Percentiles rank a stretch among this genome's conserved stretches.
phyloP scores from a whole-genome alignment of 2,888 invertebrate species.

The Spatulosminthurus flaviceps region DNA sequence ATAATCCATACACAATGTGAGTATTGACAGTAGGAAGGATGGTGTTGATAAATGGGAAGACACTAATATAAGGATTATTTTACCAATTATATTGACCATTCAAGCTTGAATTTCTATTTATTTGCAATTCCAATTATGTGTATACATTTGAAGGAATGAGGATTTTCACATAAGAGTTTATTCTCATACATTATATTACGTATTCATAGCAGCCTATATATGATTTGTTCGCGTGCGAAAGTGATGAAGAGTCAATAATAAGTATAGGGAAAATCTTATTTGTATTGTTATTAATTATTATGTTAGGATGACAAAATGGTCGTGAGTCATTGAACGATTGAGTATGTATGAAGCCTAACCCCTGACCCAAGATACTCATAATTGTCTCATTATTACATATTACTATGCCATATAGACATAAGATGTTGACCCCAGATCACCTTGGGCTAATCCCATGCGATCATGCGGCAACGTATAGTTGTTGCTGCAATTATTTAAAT shows the following conservation, averaged over 20 bases:
- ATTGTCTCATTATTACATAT: neutral
- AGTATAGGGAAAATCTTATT: too few relatives aligned
- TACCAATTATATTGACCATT: neutral
- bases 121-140: neutral
- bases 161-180: too few relatives aligned
- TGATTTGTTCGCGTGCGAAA: neutral
- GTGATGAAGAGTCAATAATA: neutral
- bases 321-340: too few relatives aligned
- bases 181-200: too few relatives aligned
- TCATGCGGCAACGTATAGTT: too few relatives aligned
- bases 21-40: too few relatives aligned
- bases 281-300: neutral
- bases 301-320: too few relatives aligned
- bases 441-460: neutral
- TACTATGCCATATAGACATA: too few relatives aligned
- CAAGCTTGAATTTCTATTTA: slow-evolving; percentile 8
- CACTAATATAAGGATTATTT: neutral
- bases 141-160: too few relatives aligned
- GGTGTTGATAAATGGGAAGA: too few relatives aligned
- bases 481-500: neutral
- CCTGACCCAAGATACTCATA: neutral
- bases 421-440: neutral
- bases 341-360: too few relatives aligned
- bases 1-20: too few relatives aligned
- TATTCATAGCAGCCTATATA: neutral